Conservation (phyloP, 2,113 vertebrate genomes). For the Hepsetus odoe region DNA sequence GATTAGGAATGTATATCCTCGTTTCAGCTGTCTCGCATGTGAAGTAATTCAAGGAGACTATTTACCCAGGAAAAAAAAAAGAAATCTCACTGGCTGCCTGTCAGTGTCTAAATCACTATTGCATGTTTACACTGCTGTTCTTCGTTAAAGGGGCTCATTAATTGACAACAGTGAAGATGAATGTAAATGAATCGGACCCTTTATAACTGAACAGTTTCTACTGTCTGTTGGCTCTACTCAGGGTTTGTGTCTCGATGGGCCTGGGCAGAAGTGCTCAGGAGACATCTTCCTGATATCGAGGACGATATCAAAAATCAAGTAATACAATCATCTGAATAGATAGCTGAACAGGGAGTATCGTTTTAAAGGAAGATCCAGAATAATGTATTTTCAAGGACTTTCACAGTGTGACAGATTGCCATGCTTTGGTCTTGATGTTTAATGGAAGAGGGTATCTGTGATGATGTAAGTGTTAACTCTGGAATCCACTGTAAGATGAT, state of each 20-base stretch:
- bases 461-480: constrained; percentile 8
- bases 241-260: constrained; percentile 40
- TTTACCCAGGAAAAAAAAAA: not conserved
- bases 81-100: constrained; percentile 5
- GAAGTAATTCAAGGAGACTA: constrained; percentile 28
- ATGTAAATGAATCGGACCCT: constrained; percentile 44
- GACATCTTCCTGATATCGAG: constrained; percentile 18
- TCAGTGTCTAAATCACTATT: constrained; percentile 44
- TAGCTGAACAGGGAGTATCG: not conserved
- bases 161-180: constrained; percentile 13
- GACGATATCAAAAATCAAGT: constrained; percentile 13
- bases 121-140: constrained; percentile 51
- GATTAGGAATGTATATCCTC: constrained; percentile 7
- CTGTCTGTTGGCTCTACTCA: constrained; percentile 45
- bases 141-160: constrained; percentile 31
- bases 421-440: constrained; percentile 11
- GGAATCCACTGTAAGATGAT: constrained; percentile 19
- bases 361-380: constrained; percentile 10
- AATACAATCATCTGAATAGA: constrained; percentile 17
- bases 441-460: not conserved
- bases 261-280: constrained; percentile 35
- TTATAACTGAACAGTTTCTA: constrained; percentile 23
- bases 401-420: constrained; percentile 17
- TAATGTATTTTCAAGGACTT: not conserved
- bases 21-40: constrained; percentile 27